These are phyloP conservation scores for Porites divaricata DNA, from an alignment of 92 coral and sea anemone species.

Conservation along the genomic window DNA sequence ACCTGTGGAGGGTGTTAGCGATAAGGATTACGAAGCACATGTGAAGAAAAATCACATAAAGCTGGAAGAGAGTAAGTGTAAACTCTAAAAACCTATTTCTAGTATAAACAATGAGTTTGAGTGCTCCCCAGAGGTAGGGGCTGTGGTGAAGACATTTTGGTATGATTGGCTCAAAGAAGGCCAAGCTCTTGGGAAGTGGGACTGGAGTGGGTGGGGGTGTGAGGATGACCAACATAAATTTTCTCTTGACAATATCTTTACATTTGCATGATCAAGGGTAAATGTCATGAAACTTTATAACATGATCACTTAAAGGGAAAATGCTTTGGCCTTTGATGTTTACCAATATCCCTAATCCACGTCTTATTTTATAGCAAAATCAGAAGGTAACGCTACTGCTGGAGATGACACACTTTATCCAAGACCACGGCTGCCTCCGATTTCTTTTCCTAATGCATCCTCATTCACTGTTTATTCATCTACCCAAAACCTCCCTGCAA, in stretches of 20 bases:
- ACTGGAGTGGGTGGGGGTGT: too few relatives aligned
- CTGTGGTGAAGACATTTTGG: too few relatives aligned
- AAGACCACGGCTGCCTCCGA: slow-evolving; percentile 87
- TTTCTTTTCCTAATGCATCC: slow-evolving; percentile 78
- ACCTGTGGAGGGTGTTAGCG: slow-evolving; percentile 99
- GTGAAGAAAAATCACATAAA: slow-evolving; percentile 88
- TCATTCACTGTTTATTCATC: slow-evolving; percentile 93
- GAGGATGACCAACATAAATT: too few relatives aligned
- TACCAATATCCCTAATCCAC: not conserved
- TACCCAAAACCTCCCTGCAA: slow-evolving; percentile 96
- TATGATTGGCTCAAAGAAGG: too few relatives aligned
- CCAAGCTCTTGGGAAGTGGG: too few relatives aligned
- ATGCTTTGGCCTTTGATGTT: too few relatives aligned
- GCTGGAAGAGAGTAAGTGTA: slow-evolving; percentile 69
- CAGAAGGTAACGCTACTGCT: slow-evolving; percentile 36
- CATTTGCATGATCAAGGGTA: too few relatives aligned
- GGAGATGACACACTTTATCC: slow-evolving; percentile 83
- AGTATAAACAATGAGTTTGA: too few relatives aligned
- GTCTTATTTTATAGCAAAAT: slow-evolving; percentile 31
- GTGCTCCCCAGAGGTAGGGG: too few relatives aligned
- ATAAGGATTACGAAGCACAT: slow-evolving; percentile 94
- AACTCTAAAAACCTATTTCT: not conserved
- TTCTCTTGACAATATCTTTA: too few relatives aligned
- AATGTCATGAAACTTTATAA: too few relatives aligned
- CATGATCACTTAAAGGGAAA: too few relatives aligned